Percentiles rank a stretch among this genome's conserved stretches.
Evolutionary conservation across 2,113 vertebrate species (phyloP).

Genomic region (Oxygymnocypris stewartii): DNA sequence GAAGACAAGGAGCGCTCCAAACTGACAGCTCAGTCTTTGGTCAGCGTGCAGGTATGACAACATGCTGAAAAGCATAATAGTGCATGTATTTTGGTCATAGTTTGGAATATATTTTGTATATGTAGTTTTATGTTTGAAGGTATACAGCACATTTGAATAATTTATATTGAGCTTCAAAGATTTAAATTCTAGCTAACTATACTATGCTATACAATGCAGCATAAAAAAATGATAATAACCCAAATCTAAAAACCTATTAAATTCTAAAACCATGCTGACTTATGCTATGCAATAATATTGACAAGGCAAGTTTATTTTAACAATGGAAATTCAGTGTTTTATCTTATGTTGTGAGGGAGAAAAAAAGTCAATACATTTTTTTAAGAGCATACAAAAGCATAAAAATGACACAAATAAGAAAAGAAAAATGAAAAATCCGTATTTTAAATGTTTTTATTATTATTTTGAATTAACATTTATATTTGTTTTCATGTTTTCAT

Average conservation of each 20-base stretch:
- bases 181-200: background rate
- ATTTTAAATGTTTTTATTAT: no score
- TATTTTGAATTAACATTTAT: no score
- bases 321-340: background rate
- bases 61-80: background rate
- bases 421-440: no score
- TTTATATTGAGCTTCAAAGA: background rate
- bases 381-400: no score
- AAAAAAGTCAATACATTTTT: no score
- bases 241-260: no score
- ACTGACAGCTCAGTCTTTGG: conserved; percentile 52
- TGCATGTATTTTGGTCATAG: background rate
- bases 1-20: conserved; percentile 74
- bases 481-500: background rate
- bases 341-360: background rate
- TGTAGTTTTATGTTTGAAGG: background rate
- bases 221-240: background rate
- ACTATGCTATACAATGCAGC: background rate
- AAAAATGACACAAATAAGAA: no score
- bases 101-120: background rate
- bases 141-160: background rate
- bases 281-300: background rate
- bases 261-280: background rate
- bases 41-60: conserved; percentile 66
- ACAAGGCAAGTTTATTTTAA: background rate